A percentile compares a stretch with the other conserved stretches of the same genome.
phyloP scores from a whole-genome alignment of 2,888 invertebrate genomes.

The Chaetoderma sp. region DNA sequence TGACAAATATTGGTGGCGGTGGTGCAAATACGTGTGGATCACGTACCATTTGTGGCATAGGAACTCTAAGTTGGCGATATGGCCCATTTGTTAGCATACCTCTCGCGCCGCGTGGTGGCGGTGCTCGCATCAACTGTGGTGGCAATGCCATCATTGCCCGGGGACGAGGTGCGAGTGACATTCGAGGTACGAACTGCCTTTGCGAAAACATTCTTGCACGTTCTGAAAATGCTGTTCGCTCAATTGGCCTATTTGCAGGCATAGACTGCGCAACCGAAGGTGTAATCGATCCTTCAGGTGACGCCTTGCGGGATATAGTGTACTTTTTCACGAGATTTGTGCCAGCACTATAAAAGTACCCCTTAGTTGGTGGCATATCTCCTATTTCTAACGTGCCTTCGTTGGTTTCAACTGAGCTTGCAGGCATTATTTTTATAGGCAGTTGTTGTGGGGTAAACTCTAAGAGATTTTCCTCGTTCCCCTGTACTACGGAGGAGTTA shows the following conservation, averaged over 20 bases:
- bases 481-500: no score
- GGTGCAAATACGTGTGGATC: slow-evolving; percentile 5
- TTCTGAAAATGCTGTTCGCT: not conserved
- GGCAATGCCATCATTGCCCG: slow-evolving; percentile 21
- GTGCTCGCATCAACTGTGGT: slow-evolving; percentile 6
- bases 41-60: not conserved
- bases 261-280: not conserved
- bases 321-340: slow-evolving; percentile 56
- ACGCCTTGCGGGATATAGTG: slow-evolving; percentile 45
- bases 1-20: slow-evolving; percentile 1
- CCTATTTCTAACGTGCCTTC: slow-evolving; percentile 54
- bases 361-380: slow-evolving; percentile 55
- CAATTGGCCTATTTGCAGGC: not conserved
- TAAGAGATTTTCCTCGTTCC: no score
- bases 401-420: slow-evolving; percentile 29
- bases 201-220: slow-evolving; percentile 8
- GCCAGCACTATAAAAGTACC: slow-evolving; percentile 60
- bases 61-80: no score
- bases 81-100: no score
- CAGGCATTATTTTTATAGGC: slow-evolving; percentile 44
- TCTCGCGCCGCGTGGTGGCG: no score
- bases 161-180: slow-evolving; percentile 19
- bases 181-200: not conserved
- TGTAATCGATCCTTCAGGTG: slow-evolving; percentile 24
- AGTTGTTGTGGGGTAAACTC: no score